Conservation (phyloP, 2,113 vertebrate genomes). For the Nyctereutes procyonoides region DNA sequence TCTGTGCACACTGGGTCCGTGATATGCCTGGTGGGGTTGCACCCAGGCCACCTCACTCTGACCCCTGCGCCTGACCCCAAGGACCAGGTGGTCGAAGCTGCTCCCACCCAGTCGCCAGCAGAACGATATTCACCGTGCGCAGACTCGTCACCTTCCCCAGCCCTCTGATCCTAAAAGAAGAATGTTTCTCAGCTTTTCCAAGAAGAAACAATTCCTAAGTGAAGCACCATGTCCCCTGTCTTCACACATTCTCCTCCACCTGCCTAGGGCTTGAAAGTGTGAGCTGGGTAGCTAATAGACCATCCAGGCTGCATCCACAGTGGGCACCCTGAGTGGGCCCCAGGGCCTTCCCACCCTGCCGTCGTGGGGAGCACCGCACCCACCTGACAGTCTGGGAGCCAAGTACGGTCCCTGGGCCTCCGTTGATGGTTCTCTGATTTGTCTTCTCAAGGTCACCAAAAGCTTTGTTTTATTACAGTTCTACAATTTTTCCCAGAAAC, state of each 20-base stretch:
- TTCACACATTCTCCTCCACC: neutral
- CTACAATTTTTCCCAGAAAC: neutral
- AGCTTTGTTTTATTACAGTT: neutral
- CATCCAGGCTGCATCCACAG: neutral
- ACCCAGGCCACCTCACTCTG: neutral
- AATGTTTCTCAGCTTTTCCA: neutral
- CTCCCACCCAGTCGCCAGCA: accelerated
- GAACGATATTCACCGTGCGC: accelerated
- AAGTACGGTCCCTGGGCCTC: neutral
- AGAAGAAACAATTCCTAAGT: neutral
- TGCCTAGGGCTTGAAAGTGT: neutral
- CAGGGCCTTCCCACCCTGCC: neutral
- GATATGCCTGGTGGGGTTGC: neutral
- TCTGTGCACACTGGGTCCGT: neutral
- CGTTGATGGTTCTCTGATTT: no score
- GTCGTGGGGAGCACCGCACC: neutral
- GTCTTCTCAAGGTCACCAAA: neutral
- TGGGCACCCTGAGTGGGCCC: neutral
- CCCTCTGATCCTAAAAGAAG: neutral
- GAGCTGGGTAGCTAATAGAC: no score
- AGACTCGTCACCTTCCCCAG: no score
- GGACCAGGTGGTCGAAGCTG: neutral
- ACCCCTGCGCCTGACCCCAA: no score
- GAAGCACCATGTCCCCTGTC: neutral
- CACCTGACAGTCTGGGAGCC: neutral